These are phyloP conservation scores for Euwallacea fornicatus DNA, from an alignment of 1,140 invertebrate genomes.

Conservation along the genomic window DNA sequence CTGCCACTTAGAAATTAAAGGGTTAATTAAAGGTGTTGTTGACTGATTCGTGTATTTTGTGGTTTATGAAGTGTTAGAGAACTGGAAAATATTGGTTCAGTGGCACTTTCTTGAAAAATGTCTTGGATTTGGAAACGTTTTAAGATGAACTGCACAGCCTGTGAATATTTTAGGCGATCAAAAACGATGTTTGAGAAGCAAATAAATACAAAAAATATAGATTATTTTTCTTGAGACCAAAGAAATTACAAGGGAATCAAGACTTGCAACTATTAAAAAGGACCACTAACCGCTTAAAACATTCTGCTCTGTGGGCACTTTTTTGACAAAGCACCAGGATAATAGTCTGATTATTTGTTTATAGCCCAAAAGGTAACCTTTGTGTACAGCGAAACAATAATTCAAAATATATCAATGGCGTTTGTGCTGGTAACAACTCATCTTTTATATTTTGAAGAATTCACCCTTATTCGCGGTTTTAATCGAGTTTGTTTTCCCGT, in stretches of 20 bases:
- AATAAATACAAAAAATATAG: no score
- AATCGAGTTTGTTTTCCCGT: not conserved
- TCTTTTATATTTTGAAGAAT: slow-evolving; percentile 9
- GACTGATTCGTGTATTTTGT: not conserved
- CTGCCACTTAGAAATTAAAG: slow-evolving; percentile 2
- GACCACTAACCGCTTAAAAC: not conserved
- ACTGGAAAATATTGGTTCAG: not conserved
- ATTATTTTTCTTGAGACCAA: not conserved
- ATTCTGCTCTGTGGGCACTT: not conserved
- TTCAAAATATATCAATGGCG: slow-evolving; percentile 16
- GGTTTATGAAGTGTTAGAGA: not conserved
- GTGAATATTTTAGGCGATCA: not conserved
- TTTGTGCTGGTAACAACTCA: slow-evolving; percentile 19
- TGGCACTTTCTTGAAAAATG: not conserved
- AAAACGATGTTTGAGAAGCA: not conserved
- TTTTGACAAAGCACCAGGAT: not conserved
- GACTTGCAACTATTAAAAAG: not conserved
- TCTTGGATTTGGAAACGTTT: not conserved
- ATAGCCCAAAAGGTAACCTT: no score
- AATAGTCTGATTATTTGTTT: not conserved
- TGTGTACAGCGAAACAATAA: no score
- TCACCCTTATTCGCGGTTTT: not conserved
- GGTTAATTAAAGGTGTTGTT: not conserved
- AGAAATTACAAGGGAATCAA: not conserved
- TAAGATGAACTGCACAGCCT: not conserved